These are phyloP conservation scores for Sternotherus odoratus DNA, from an alignment of 2,797 vertebrate species.

Conservation along the genomic window DNA sequence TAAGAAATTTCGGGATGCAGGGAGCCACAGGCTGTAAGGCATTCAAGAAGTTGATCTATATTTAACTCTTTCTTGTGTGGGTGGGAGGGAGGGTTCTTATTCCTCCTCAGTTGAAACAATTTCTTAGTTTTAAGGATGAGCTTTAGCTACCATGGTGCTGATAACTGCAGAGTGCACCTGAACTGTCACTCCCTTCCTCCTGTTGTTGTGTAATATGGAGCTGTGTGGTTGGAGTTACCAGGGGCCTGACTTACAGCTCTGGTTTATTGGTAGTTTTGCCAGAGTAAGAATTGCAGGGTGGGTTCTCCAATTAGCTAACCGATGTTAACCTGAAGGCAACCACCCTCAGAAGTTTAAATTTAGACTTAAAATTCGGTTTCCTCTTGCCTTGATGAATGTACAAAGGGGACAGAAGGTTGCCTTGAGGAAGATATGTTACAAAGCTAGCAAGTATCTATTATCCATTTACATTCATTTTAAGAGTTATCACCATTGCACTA, in stretches of 20 bases:
- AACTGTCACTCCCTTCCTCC: too few species aligned
- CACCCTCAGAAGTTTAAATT: background rate
- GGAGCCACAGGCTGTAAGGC: background rate
- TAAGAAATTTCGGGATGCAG: background rate
- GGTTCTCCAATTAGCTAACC: background rate
- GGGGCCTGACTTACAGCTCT: rapidly evolving
- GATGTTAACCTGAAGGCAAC: rapidly evolving
- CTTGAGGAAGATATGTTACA: background rate
- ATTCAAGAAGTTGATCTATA: background rate
- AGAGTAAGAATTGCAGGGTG: rapidly evolving
- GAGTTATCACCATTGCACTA: background rate
- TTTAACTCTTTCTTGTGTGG: too few species aligned
- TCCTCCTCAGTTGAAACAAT: rapidly evolving
- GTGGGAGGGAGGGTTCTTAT: background rate
- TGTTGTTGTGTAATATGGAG: rapidly evolving
- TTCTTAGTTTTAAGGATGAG: rapidly evolving
- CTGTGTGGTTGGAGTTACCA: too few species aligned
- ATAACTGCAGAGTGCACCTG: rapidly evolving
- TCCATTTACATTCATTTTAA: background rate
- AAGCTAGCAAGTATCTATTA: background rate
- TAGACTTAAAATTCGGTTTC: background rate
- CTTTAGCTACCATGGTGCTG: rapidly evolving
- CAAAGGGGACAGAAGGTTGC: background rate
- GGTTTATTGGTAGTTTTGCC: background rate
- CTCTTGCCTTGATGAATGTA: background rate